A percentile compares a stretch with the other conserved stretches of the same genome.
Evolutionary conservation across 2,797 vertebrate genomes (phyloP).

Genomic region (Melanotaenia pygmaea): DNA sequence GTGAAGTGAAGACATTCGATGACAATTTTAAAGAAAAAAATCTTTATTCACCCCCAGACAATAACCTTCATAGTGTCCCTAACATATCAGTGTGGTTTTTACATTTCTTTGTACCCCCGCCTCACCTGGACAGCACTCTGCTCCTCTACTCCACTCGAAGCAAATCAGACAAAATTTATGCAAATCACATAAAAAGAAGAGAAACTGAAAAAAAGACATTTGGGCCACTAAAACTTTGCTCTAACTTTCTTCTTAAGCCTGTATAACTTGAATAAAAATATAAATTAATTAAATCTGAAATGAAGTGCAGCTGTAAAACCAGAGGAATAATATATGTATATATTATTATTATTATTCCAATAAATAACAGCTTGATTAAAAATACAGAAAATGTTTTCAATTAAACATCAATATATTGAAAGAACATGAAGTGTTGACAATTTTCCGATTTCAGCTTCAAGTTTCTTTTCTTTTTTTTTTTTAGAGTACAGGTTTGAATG

Average conservation of each 20-base stretch:
- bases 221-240: constrained; percentile 9
- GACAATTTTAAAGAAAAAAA: constrained; percentile 53
- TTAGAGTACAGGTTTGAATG: no score
- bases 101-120: constrained; percentile 40
- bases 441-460: neutral
- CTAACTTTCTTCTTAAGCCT: neutral
- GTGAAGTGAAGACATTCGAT: neutral
- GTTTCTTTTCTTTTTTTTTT: neutral
- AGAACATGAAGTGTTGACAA: neutral
- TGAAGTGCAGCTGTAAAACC: constrained; percentile 22
- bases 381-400: neutral
- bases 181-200: constrained; percentile 58
- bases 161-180: constrained; percentile 66
- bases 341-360: no score
- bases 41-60: constrained; percentile 73
- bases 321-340: constrained; percentile 10
- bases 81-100: constrained; percentile 47
- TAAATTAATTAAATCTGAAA: neutral
- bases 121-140: constrained; percentile 43
- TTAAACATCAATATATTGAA: neutral
- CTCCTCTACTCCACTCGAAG: constrained; percentile 45
- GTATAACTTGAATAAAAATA: neutral
- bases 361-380: no score
- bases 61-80: constrained; percentile 63
- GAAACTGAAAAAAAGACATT: constrained; percentile 46